A percentile compares a stretch with the other conserved stretches of the same genome.
Conservation (phyloP, 2,797 vertebrate species). For the Distichodus sexfasciatus region DNA sequence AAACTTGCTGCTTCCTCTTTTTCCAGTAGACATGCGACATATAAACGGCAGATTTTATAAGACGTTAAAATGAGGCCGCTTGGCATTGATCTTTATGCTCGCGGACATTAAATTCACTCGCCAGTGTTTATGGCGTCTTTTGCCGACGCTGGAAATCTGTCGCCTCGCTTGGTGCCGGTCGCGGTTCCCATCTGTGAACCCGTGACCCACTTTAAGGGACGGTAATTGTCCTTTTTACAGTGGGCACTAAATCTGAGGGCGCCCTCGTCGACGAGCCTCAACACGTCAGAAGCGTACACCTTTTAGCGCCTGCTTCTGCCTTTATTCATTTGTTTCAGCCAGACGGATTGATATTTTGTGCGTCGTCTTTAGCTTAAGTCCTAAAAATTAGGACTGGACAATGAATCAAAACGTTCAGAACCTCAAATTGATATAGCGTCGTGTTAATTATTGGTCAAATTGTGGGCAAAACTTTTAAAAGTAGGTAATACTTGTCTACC, state of each 20-base stretch:
- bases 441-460: too few species aligned
- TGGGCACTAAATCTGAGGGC: constrained; percentile 46
- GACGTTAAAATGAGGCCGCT: neutral
- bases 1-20: neutral
- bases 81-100: constrained; percentile 15
- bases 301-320: constrained; percentile 70
- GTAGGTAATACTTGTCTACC: too few species aligned
- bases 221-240: constrained; percentile 73
- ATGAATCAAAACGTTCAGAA: too few species aligned
- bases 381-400: too few species aligned
- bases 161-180: constrained; percentile 56
- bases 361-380: too few species aligned
- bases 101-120: constrained; percentile 19
- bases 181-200: constrained; percentile 64
- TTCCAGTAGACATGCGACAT: neutral
- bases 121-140: constrained; percentile 41
- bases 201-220: constrained; percentile 71
- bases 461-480: too few species aligned
- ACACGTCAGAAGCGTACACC: constrained; percentile 50
- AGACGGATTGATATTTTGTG: too few species aligned
- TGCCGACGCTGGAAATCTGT: constrained; percentile 55
- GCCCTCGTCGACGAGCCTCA: constrained; percentile 45
- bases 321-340: constrained; percentile 49
- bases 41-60: constrained; percentile 12
- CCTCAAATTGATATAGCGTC: too few species aligned